Base-by-base conservation (phyloP, 2,113 vertebrate species). In the Meles meles region DNA sequence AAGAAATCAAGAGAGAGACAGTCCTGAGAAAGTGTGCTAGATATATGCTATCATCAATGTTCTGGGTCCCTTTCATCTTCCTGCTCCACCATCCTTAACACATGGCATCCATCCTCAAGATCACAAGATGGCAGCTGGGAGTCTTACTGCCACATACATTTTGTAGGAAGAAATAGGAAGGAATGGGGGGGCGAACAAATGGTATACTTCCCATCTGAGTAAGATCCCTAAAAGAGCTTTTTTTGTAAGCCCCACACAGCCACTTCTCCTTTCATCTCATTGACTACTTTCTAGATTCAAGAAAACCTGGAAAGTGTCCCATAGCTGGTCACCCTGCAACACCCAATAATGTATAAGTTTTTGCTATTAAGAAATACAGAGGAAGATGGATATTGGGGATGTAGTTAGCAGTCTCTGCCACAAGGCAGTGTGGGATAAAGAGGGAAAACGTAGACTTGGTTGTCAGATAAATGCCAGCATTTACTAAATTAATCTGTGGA, bases 21-120 rank as follows among this genome's bases (percentile, higher is more conserved):
- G 95, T 69, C 67, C 47, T 20, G 49, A 52, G 29, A 71, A 80
- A 84, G 59, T 77, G 71, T 93, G 95, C 55, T 61, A 59, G 95
- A 97, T 80, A 52, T 17, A 31, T 57, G 74, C 90, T 96, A 37
- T 98, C 97, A 94, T 92, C 97, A n/a, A 0, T 69, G 61, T 29
- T 91, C 79, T 13, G 5, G 34, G 27, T 17, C 34, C 31, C 94
- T 97, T 97, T 97, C 63, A 96, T 96, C 95, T 98, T 91, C 34
- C 9, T 74, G 34, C 87, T 89, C 37, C 39, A 42, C 76, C 49
- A 3, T 79, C 69, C 84, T 90, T 67, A 93, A 97, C 95, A 97
- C 84, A 85, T 88, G 95, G 88, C 72, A 61, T 93, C 84, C 87
- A 91, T 84, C 93, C 84, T 96, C 44, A 81, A 65, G 92, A 92